Conservation (phyloP, 2,797 vertebrate species). For the Lagocephalus sceleratus region DNA sequence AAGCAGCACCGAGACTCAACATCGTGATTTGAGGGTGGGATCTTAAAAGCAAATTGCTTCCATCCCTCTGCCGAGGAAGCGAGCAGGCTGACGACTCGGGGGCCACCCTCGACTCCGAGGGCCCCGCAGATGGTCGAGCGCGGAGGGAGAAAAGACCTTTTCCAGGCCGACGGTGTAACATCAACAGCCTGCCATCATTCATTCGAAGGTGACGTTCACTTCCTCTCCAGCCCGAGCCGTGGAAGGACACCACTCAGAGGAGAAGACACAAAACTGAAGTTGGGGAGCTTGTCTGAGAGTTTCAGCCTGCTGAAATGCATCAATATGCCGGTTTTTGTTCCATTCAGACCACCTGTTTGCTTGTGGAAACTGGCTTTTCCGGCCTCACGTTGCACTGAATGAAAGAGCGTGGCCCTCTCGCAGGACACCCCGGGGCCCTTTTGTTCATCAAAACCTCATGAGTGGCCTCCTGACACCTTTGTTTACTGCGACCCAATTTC, state of each 20-base stretch:
- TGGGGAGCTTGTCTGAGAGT: no score
- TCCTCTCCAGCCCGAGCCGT: constrained; percentile 3
- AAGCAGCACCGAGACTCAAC: constrained; percentile 1
- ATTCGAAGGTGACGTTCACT: constrained; percentile 19
- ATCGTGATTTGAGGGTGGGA: constrained; percentile 10
- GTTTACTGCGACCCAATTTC: constrained; percentile 51
- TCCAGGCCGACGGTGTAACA: constrained; percentile 14
- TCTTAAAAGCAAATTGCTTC: constrained; percentile 45
- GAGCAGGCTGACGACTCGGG: constrained; percentile 39
- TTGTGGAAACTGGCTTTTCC: constrained; percentile 12
- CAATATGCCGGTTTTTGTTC: not conserved
- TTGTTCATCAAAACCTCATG: constrained; percentile 44
- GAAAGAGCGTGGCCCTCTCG: constrained; percentile 27
- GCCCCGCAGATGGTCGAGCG: constrained; percentile 22
- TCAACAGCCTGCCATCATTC: constrained; percentile 31
- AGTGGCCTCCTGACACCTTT: constrained; percentile 48
- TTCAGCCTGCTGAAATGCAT: not conserved
- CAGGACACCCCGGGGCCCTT: constrained; percentile 37
- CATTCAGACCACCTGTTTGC: not conserved
- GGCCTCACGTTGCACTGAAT: constrained; percentile 6
- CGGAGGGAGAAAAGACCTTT: constrained; percentile 25
- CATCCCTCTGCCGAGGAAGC: constrained; percentile 38
- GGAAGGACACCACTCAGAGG: not conserved
- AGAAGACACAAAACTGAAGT: not conserved
- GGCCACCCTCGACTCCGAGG: constrained; percentile 28